Conservation (phyloP, 1,140 invertebrate species). For the Chironomus tepperi region DNA sequence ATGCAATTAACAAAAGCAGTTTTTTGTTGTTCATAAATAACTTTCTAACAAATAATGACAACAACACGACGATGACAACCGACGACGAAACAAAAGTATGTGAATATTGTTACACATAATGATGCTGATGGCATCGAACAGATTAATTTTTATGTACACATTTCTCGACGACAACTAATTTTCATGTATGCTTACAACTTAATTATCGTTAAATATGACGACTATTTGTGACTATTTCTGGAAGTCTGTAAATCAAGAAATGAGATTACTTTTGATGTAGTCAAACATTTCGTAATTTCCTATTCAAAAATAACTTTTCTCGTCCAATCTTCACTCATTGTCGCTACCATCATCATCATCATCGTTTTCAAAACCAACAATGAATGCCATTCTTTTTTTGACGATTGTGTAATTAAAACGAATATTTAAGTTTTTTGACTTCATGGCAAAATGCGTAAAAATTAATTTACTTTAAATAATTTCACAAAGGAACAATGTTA, state of each 20-base stretch:
- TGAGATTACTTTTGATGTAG: background rate
- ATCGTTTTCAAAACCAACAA: background rate
- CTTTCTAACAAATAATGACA: conserved; percentile 3
- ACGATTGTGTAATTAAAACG: conserved; percentile 1
- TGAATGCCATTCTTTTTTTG: background rate
- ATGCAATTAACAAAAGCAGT: conserved; percentile 15
- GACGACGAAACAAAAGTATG: background rate
- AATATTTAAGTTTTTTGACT: background rate
- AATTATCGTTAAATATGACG: background rate
- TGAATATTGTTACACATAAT: background rate
- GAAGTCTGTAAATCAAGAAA: background rate
- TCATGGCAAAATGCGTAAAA: background rate
- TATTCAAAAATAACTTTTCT: too few relatives aligned
- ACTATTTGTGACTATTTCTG: too few relatives aligned
- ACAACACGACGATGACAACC: background rate
- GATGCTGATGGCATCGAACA: background rate
- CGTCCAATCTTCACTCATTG: background rate
- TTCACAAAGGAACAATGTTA: background rate
- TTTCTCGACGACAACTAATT: background rate
- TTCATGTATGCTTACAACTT: background rate
- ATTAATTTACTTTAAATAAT: background rate
- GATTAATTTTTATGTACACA: background rate
- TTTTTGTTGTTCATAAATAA: background rate
- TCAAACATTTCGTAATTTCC: conserved; percentile 7
- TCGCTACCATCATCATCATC: background rate